Base-by-base conservation (phyloP, 2,113 vertebrate genomes). In the Seriola quinqueradiata region DNA sequence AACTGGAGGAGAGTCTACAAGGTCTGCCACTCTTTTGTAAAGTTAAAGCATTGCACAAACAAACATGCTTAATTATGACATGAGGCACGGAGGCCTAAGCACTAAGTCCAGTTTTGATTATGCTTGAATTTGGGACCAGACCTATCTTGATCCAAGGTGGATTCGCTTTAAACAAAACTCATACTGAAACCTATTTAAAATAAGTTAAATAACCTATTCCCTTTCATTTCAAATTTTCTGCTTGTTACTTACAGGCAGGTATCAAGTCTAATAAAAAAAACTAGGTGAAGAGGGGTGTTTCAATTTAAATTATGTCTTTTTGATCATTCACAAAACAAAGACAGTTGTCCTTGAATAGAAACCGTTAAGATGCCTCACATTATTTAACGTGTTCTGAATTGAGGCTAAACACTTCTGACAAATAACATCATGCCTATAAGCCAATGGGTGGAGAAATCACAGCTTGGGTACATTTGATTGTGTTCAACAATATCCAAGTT, bases 1-100 rank as follows among this genome's bases (percentile, higher is more conserved):
- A 99, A 99, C 87, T 99, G 98, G 98, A 96, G 98, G 86, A 96
- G 98, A 96, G 98, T 99, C 92, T 99, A 99, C 93, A 99, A 99
- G 97, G 98, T 99, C 32, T 84, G 93, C n/a, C 32, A 14, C 70
- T 12, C 36, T 40, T 14, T 38, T 21, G 23, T 32, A 42, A 23
- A 40, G 23, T 64, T 65, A 60, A 65, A 60, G 58, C 70, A 28
- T 63, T 55, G 5, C 50, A 71, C 23, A 84, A 66, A 63, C 12
- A 38, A 23, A 46, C 54, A 58, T 36, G 52, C 46, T 50, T n/a
- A 48, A 42, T 75, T 57, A n/a, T 66, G 48, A 85, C 58, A 28
- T 3, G 23, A 65, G 7, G 19, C 28, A 61, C 28, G 6, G 68
- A 63, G 21, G 23, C 50, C 10, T 21, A 46, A 61, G 21, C 32